Evolutionary conservation across 2,888 invertebrate species (phyloP).

Genomic region (Habroteleia sp.): DNA sequence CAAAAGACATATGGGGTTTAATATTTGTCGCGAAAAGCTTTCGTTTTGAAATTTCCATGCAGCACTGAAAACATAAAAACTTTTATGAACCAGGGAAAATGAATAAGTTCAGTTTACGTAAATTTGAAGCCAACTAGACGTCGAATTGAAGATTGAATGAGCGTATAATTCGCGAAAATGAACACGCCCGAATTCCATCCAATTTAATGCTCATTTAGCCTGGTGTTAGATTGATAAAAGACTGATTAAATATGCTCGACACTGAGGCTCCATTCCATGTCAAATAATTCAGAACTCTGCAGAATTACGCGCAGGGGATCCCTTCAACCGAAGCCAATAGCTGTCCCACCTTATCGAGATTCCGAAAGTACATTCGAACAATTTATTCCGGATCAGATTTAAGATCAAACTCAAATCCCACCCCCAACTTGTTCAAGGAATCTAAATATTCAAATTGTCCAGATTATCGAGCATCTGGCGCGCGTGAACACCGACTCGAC

Average conservation of each 20-base stretch:
- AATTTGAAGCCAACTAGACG: constrained; percentile 24
- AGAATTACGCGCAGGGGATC: constrained; percentile 13
- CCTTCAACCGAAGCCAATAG: constrained; percentile 19
- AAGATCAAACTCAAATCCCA: constrained; percentile 20
- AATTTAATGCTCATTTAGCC: constrained; percentile 49
- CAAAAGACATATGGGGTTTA: too few species aligned
- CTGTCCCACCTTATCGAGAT: constrained; percentile 38
- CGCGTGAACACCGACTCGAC: constrained; percentile 9
- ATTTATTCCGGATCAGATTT: constrained; percentile 51
- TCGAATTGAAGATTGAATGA: constrained; percentile 32
- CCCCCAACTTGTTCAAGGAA: constrained; percentile 4
- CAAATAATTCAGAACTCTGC: constrained; percentile 34
- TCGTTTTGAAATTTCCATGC: too few species aligned
- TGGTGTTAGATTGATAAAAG: constrained; percentile 47
- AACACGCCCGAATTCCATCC: constrained; percentile 19
- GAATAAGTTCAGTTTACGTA: constrained; percentile 5
- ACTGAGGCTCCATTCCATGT: constrained; percentile 30
- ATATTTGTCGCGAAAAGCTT: too few species aligned
- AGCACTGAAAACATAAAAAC: too few species aligned
- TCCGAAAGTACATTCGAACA: constrained; percentile 31
- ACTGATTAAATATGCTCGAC: constrained; percentile 52
- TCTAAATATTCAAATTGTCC: constrained; percentile 53
- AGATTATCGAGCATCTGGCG: constrained; percentile 50
- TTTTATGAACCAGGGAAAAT: too few species aligned
- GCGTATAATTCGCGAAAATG: constrained; percentile 29